Evolutionary conservation across 2,888 invertebrate genomes (phyloP), one percentile per base, ranked within the genome.

Genomic region (Athalia circularis): DNA sequence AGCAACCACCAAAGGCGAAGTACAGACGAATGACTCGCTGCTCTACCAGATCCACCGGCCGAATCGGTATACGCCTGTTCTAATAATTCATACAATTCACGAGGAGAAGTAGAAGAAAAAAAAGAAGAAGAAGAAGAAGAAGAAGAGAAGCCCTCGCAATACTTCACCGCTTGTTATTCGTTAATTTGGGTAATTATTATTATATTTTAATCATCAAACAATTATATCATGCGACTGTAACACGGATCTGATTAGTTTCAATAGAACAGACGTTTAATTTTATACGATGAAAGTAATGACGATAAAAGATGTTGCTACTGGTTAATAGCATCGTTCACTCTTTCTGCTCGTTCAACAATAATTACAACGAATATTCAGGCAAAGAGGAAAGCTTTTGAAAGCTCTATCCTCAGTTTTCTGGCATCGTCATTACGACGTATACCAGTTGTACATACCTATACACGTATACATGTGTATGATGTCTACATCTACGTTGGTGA

Each of bases 21-120:
- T 11, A 68, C 50, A 45, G 59, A 62, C 47, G 45, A 59, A 72
- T 72, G 72, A 57, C 7, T n/a, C 48, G 11, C 45, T 43, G 59
- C 59, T 7, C 57, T 47, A 45, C 8, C 59, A 8, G 11, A 5
- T 45, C 72, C 47, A 3, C 13, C 72, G 29, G 29, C 29, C 0
- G 29, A 29, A 29, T 11, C 7, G 11, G 7, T n/a, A 4, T 54
- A 9, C 11, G n/a, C 72, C 57, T 9, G 47, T 47, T 45, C 57
- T 72, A 72, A 72, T 72, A 72, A 72, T 72, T 72, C 70, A 47
- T 72, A 59, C 57, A 57, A 72, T 72, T 57, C 57, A 45, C 70
- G 7, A 57, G 70, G n/a, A 57, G 65, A 15, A 29, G 29, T 29
- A 29, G 29, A 29, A 29, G 0, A 29, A 29, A 29, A 29, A 29